Evolutionary conservation across 2,797 vertebrate species (phyloP), one percentile per base, ranked within the genome.

Genomic region (Oreortyx pictus): DNA sequence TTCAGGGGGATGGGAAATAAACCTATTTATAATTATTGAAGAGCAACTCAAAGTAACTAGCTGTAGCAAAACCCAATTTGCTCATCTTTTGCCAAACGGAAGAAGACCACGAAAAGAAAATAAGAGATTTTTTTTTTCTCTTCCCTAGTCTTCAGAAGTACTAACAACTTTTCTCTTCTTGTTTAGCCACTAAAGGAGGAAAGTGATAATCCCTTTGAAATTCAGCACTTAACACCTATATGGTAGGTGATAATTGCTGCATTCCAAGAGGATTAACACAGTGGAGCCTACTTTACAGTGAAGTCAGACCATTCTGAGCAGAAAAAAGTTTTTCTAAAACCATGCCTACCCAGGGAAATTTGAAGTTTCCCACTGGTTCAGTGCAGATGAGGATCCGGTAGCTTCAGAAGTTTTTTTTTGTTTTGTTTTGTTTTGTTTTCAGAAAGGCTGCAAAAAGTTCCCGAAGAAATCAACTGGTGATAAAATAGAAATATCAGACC

Each of bases 221-320:
- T 95, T 96, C 95, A 96, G 95, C 96, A 96, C 91, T 97, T 97
- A 95, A 96, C 96, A 97, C 95, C 95, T 97, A 96, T 96, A 96
- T 5, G 89, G 90, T 94, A 95, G 94, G 92, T 97, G 95, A 96
- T 97, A 97, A 97, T 97, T 97, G 95, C 94, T 95, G 93, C 96
- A 97, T 95, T 95, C 96, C 96, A 94, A 94, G 60, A 91, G 95
- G 92, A 97, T 97, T 97, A 97, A 83, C 96, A 84, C 90, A 95
- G 67, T 89, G 81, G 87, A 96, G 93, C 95, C 95, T 90, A 95
- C 85, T 96, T 96, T 91, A 71, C 88, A 93, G 89, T 73, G 74
- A 94, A 96, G 88, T 91, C 91, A 88, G 88, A 86, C 77, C 90
- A 71, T 72, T 96, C 64, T 19, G 52, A 95, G 60, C 20, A 77